A percentile compares a stretch with the other conserved stretches of the same genome.
phyloP scores from a whole-genome alignment of 2,888 invertebrate genomes.

The Lutraria lutraria region DNA sequence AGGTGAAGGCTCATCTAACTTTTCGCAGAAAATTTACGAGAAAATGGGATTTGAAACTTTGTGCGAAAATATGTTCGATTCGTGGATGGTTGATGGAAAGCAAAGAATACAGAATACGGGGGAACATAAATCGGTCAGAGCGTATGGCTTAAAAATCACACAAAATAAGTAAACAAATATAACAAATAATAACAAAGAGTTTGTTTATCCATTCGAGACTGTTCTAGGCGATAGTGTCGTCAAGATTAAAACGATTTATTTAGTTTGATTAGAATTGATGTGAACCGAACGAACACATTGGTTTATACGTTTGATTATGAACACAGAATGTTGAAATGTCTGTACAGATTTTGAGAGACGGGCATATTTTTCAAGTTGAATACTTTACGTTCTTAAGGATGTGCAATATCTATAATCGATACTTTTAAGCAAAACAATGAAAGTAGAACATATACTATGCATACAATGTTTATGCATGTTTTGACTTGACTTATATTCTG shows the following conservation, averaged over 20 bases:
- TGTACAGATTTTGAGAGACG: too few species aligned
- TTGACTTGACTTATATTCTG: too few species aligned
- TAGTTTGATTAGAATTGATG: neutral
- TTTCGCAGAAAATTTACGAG: slow-evolving; percentile 24
- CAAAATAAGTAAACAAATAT: neutral
- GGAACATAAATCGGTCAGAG: slow-evolving; percentile 38
- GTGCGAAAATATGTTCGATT: neutral
- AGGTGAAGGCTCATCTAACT: slow-evolving; percentile 18
- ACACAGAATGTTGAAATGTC: neutral
- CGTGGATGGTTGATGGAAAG: slow-evolving; percentile 34
- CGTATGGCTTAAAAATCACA: slow-evolving; percentile 37
- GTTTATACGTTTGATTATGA: neutral
- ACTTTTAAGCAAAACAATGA: too few species aligned
- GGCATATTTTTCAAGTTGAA: neutral
- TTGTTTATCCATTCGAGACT: slow-evolving; percentile 4
- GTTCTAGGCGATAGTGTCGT: neutral
- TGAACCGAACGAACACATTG: neutral
- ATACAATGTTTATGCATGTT: too few species aligned
- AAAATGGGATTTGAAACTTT: neutral
- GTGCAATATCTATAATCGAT: neutral
- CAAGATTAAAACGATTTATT: neutral
- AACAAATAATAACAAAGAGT: neutral
- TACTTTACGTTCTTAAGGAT: neutral
- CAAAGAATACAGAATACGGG: slow-evolving; percentile 33
- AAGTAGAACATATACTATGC: too few species aligned